phyloP scores from a whole-genome alignment of 1,140 invertebrate genomes.

The Solen grandis region DNA sequence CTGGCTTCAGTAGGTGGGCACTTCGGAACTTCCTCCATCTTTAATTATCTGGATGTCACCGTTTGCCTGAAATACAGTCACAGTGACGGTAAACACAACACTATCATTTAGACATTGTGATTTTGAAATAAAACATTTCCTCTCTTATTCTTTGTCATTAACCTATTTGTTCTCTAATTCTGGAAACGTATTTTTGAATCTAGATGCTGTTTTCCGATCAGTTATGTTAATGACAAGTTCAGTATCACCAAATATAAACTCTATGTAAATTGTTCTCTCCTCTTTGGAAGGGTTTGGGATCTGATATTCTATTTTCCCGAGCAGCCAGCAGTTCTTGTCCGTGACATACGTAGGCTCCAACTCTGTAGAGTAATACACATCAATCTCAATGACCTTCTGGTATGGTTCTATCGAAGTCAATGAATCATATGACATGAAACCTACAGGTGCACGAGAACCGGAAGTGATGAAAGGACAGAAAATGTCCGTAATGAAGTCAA shows the following conservation, averaged over 20 bases:
- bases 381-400: slow-evolving; percentile 71
- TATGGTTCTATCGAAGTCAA: slow-evolving; percentile 50
- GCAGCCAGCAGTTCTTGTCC: slow-evolving; percentile 81
- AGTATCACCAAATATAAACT: slow-evolving; percentile 84
- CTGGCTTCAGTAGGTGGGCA: too few species aligned
- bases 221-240: slow-evolving; percentile 79
- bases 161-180: slow-evolving; percentile 46
- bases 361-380: slow-evolving; percentile 82
- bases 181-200: slow-evolving; percentile 51
- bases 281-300: slow-evolving; percentile 74
- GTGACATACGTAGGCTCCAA: slow-evolving; percentile 83
- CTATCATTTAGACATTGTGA: too few species aligned
- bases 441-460: slow-evolving; percentile 47
- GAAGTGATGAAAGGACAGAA: slow-evolving; percentile 80
- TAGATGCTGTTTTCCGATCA: slow-evolving; percentile 46
- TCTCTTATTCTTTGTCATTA: too few species aligned
- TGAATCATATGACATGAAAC: slow-evolving; percentile 53
- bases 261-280: slow-evolving; percentile 81
- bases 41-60: too few species aligned
- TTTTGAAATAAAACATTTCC: too few species aligned
- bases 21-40: too few species aligned
- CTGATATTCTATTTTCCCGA: slow-evolving; percentile 83
- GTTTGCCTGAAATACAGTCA: too few species aligned
- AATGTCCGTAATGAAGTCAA: slow-evolving; percentile 83
- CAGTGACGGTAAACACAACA: too few species aligned